A percentile compares a stretch with the other conserved stretches of the same genome.
phyloP scores from a whole-genome alignment of 2,113 vertebrate species.

The Mystacornis crossleyi region DNA sequence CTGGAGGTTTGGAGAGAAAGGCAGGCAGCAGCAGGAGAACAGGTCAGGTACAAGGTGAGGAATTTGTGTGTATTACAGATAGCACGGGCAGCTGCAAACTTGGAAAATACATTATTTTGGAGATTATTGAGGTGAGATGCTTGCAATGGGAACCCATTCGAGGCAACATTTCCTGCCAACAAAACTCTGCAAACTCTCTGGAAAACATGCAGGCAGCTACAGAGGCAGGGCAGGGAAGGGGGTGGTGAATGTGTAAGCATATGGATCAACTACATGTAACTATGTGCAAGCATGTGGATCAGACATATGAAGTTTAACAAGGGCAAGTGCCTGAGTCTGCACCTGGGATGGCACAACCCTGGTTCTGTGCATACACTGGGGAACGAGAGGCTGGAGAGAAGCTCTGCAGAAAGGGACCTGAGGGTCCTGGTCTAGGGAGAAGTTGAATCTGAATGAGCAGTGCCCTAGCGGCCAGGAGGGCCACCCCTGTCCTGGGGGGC shows the following conservation, averaged over 20 bases:
- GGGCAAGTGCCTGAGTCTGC: background rate
- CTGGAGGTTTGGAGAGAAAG: background rate
- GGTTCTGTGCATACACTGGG: background rate
- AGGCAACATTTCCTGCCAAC: background rate
- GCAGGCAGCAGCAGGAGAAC: background rate
- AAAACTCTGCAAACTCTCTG: background rate
- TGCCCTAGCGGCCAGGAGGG: background rate
- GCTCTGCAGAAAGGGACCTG: background rate
- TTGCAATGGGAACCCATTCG: background rate
- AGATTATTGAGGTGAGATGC: background rate
- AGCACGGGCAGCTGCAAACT: background rate
- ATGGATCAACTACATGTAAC: background rate
- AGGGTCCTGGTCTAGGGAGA: background rate
- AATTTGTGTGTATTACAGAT: background rate
- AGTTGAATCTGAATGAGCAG: background rate
- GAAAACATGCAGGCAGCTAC: background rate
- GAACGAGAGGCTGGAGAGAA: background rate
- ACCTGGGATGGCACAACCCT: background rate
- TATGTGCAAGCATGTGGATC: background rate
- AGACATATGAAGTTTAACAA: background rate
- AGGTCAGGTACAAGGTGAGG: background rate
- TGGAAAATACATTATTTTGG: background rate
- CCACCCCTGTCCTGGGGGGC: accelerated
- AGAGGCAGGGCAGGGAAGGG: too few relatives aligned
- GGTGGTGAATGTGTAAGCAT: background rate